These are phyloP conservation scores for Drosophila seguyi DNA, from an alignment of 1,140 invertebrate genomes.

Conservation along the genomic window DNA sequence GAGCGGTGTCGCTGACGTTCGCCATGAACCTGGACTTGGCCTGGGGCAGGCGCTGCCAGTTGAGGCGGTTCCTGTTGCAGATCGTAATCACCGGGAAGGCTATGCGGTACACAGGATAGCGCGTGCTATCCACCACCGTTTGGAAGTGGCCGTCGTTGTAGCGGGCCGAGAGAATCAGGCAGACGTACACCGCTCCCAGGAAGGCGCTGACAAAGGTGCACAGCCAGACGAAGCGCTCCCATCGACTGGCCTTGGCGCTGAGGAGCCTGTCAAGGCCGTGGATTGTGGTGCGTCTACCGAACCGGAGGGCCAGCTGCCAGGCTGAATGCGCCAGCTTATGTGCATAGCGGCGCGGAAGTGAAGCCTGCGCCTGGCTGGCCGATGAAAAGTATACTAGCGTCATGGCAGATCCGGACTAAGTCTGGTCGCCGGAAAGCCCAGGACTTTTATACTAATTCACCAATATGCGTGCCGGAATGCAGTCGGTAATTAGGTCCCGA, in stretches of 20 bases:
- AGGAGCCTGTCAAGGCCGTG: constrained; percentile 73
- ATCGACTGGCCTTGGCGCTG: constrained; percentile 54
- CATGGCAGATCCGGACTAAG: constrained; percentile 41
- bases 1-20: constrained; percentile 45
- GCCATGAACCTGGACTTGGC: constrained; percentile 66
- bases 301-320: constrained; percentile 68
- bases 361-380: constrained; percentile 1
- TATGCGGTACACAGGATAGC: constrained; percentile 74
- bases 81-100: constrained; percentile 81
- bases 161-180: constrained; percentile 69
- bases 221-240: constrained; percentile 74
- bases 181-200: constrained; percentile 73
- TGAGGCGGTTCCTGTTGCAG: constrained; percentile 79
- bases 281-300: constrained; percentile 73
- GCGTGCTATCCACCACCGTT: constrained; percentile 81
- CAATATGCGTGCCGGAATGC: constrained; percentile 40
- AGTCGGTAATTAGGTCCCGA: constrained; percentile 50
- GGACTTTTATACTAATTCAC: constrained; percentile 53
- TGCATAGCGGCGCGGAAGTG: constrained; percentile 28
- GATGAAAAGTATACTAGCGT: constrained; percentile 52
- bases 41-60: constrained; percentile 66
- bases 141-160: constrained; percentile 70
- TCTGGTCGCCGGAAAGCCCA: background rate
- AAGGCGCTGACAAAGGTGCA: constrained; percentile 68
- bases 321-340: constrained; percentile 33